Evolutionary conservation across 2,888 invertebrate species (phyloP).

Genomic region (Nebria salina): DNA sequence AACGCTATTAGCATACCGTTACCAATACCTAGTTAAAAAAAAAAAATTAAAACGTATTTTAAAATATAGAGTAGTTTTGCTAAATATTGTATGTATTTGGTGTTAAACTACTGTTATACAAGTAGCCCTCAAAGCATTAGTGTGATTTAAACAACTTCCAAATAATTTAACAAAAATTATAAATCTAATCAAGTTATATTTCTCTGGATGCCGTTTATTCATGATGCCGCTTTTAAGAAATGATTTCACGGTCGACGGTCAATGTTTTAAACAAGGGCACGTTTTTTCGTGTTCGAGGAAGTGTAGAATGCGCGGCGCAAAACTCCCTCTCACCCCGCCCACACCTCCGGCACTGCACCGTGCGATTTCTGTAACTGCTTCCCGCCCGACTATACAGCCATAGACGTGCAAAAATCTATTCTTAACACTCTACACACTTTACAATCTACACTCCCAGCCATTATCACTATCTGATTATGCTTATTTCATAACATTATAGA

Average conservation of each 20-base stretch:
- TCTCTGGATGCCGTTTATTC: background rate
- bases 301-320: conserved; percentile 29
- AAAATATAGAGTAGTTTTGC: no score
- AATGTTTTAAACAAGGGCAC: conserved; percentile 41
- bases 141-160: no score
- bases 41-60: no score
- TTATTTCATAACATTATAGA: background rate
- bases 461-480: conserved; percentile 1
- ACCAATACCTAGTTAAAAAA: no score
- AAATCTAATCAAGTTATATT: background rate
- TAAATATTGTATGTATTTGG: no score
- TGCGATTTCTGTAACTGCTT: conserved; percentile 12
- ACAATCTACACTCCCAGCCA: background rate
- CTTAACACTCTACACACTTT: background rate
- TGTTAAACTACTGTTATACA: no score
- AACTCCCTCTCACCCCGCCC: conserved; percentile 5
- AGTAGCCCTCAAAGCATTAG: no score
- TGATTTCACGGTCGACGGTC: conserved; percentile 39
- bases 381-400: background rate
- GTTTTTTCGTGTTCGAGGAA: conserved; percentile 43
- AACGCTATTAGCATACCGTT: no score
- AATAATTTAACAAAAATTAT: no score
- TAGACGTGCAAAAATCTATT: background rate
- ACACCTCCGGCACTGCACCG: conserved; percentile 29
- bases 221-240: conserved; percentile 7